Evolutionary conservation across 2,113 vertebrate species (phyloP), one percentile per base, ranked within the genome.

Genomic region (Climacteris rufus): DNA sequence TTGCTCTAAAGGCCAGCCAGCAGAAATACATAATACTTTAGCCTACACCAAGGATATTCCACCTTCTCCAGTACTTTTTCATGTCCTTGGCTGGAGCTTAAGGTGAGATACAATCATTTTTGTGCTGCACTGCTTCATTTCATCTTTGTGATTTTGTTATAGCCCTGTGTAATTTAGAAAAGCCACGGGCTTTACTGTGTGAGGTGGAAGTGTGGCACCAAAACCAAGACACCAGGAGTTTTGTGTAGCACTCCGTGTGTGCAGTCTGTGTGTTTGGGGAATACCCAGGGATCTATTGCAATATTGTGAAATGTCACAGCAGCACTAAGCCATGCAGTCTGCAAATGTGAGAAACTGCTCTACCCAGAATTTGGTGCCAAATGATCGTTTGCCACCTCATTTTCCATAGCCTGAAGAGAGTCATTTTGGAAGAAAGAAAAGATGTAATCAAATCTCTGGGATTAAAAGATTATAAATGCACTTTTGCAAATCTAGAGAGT

Each of bases 1-100:
- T 96, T 92, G 60, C 81, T 96, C 75, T 92, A 96, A 81, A 96
- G 92, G 92, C 93, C 83, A 93, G 92, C 93, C 96, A 96, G 76
- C 76, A 96, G 95, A 90, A 77, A 93, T 94, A 64, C 84, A 83
- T 92, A 94, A 87, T 68, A 81, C 87, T 80, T 85, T 37, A 92
- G 85, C 82, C 63, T 23, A 50, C 71, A 94, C 85, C 92, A 92
- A 96, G 85, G 94, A 93, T 96, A 92, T 80, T 87, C 94, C 82
- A 79, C 42, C 17, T 83, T 81, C 76, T 80, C 76, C 72, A 42
- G 33, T 71, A 53, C 65, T 75, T 96, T 91, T 87, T 94, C 87
- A 49, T 59, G 91, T 91, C 95, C 93, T 97, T 96, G 89, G 47
- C 83, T 92, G 61, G 56, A 95, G 83, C 72, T 95, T 95, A 70